Evolutionary conservation across 2,113 vertebrate species (phyloP).

Genomic region (Centropus bengalensis): DNA sequence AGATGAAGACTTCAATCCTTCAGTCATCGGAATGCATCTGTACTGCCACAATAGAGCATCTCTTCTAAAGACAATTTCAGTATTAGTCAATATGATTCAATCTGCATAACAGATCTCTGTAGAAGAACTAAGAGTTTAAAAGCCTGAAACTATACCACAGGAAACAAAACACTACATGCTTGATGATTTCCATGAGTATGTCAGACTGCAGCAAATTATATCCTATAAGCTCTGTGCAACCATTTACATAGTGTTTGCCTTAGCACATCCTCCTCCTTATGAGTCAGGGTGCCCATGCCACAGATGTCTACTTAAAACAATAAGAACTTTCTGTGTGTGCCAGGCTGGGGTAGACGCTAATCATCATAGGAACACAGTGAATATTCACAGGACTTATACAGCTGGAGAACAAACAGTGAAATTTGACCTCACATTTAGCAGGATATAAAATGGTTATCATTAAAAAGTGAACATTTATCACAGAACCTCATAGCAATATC

Average conservation of each 20-base stretch:
- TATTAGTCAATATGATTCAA: not conserved
- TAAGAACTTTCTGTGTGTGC: not conserved
- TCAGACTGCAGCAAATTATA: conserved; percentile 25
- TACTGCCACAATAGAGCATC: not conserved
- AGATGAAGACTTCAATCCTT: not conserved
- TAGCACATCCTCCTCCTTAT: not conserved
- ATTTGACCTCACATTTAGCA: not conserved
- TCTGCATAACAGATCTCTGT: not conserved
- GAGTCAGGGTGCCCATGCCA: not conserved
- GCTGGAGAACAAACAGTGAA: conserved; percentile 7
- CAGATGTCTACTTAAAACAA: not conserved
- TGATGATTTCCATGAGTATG: not conserved
- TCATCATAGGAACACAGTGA: not conserved
- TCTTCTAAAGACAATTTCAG: not conserved
- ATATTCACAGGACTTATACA: not conserved
- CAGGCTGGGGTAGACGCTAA: conserved; percentile 3
- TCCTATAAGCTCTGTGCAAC: not conserved
- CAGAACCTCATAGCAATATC: not conserved
- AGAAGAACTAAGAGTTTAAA: not conserved
- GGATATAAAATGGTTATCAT: not conserved
- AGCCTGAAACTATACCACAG: not conserved
- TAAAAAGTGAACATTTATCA: not conserved
- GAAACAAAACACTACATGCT: not conserved
- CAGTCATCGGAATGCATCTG: not conserved
- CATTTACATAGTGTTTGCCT: not conserved